phyloP scores from a whole-genome alignment of 2,113 vertebrate genomes.

The Crotalus viridis region DNA sequence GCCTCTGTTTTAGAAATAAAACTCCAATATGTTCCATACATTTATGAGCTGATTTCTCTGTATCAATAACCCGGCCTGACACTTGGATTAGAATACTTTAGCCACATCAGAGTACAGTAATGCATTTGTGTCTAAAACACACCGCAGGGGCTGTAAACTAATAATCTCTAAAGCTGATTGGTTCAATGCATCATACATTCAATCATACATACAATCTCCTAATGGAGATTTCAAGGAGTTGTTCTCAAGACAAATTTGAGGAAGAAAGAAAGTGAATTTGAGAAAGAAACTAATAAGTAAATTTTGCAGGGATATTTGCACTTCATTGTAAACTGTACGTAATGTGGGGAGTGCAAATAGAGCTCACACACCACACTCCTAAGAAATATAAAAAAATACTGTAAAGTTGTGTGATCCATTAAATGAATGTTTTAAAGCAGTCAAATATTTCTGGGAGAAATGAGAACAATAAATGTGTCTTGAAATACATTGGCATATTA shows the following conservation, averaged over 20 bases:
- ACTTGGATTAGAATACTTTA: not conserved
- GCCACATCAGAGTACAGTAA: constrained; percentile 2
- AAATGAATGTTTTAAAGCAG: constrained; percentile 32
- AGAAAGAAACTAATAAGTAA: rapidly evolving
- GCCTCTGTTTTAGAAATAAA: constrained; percentile 1
- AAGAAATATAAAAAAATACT: constrained; percentile 33
- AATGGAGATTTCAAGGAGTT: not conserved
- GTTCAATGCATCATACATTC: constrained; percentile 7
- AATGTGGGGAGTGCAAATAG: not conserved
- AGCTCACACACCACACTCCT: constrained; percentile 8
- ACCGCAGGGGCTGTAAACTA: not conserved
- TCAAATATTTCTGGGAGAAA: constrained; percentile 18
- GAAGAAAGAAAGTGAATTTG: not conserved
- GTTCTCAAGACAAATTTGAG: not conserved
- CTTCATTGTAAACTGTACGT: not conserved
- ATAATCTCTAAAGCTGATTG: not conserved
- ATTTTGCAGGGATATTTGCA: not conserved
- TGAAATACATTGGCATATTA: constrained; percentile 36
- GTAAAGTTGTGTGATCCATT: constrained; percentile 2
- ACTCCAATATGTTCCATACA: not conserved
- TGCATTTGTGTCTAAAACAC: constrained; percentile 10
- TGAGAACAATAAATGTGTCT: constrained; percentile 19
- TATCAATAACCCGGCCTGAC: constrained; percentile 21
- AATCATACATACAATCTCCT: not conserved
- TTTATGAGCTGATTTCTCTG: constrained; percentile 22